Evolutionary conservation across 2,797 vertebrate genomes (phyloP).

Genomic region (Mormyrops attenuatus): DNA sequence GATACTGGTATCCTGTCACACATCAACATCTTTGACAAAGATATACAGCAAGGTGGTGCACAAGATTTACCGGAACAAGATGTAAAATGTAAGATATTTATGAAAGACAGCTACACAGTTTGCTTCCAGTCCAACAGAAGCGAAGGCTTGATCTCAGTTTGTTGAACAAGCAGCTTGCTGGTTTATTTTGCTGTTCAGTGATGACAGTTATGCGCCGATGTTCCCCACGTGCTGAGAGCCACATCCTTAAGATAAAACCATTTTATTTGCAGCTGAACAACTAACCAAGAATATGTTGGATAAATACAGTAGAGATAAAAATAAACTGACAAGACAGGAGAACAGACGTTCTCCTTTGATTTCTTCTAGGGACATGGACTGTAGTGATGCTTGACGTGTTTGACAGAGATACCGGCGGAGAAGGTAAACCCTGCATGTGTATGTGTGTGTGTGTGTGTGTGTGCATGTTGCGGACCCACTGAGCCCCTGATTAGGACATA

Average conservation of each 20-base stretch:
- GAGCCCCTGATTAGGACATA: conserved; percentile 26
- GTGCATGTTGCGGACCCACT: background rate
- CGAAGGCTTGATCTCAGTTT: background rate
- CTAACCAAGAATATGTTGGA: background rate
- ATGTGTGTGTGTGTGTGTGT: background rate
- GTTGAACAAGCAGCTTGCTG: background rate
- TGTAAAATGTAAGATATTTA: background rate
- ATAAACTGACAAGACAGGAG: background rate
- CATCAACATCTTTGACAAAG: background rate
- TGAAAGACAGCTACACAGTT: background rate
- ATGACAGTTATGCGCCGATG: background rate
- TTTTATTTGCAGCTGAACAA: background rate
- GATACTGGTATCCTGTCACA: background rate
- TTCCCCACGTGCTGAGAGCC: background rate
- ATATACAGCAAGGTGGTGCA: background rate
- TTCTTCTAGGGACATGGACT: background rate
- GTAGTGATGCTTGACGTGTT: background rate
- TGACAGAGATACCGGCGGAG: background rate
- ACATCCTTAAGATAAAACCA: background rate
- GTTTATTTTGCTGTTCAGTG: background rate
- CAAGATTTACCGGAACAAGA: background rate
- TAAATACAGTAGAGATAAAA: background rate
- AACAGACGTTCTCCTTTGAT: background rate
- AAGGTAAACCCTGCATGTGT: background rate
- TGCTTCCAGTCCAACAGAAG: background rate